These are phyloP conservation scores for Odontothrips loti DNA, from an alignment of 2,888 invertebrate genomes.

Conservation along the genomic window DNA sequence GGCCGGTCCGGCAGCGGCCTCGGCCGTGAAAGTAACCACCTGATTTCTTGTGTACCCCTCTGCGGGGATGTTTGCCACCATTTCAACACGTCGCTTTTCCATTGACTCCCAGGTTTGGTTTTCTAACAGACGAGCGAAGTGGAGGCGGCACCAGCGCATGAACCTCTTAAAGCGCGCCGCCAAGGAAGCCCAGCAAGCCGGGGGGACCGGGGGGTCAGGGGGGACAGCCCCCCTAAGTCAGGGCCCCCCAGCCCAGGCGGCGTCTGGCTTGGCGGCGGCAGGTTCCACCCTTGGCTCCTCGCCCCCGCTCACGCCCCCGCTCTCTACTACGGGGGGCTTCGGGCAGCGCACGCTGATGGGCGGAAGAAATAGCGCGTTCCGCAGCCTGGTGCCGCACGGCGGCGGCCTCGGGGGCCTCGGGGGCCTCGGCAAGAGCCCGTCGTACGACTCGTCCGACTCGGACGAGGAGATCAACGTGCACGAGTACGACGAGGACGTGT, in stretches of 20 bases:
- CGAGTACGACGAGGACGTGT: slow-evolving; percentile 57
- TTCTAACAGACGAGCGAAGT: slow-evolving; percentile 98
- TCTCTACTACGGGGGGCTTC: slow-evolving; percentile 46
- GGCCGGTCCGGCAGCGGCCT: background rate
- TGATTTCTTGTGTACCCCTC: background rate
- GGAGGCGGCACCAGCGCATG: slow-evolving; percentile 95
- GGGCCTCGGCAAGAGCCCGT: background rate
- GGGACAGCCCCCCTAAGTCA: slow-evolving; percentile 23
- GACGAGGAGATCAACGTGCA: slow-evolving; percentile 76
- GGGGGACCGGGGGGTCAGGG: slow-evolving; percentile 41
- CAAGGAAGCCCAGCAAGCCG: slow-evolving; percentile 40
- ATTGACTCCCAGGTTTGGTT: slow-evolving; percentile 94
- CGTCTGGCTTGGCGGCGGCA: slow-evolving; percentile 47
- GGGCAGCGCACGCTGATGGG: slow-evolving; percentile 41
- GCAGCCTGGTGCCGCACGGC: slow-evolving; percentile 33
- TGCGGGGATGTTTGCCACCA: background rate
- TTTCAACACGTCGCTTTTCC: slow-evolving; percentile 30
- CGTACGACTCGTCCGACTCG: slow-evolving; percentile 39
- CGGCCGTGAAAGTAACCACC: background rate
- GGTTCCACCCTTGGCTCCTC: slow-evolving; percentile 41
- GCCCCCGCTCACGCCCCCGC: slow-evolving; percentile 39
- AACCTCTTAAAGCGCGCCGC: slow-evolving; percentile 68
- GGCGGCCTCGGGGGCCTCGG: background rate
- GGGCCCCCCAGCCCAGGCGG: slow-evolving; percentile 31
- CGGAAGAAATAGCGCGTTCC: slow-evolving; percentile 37